phyloP scores from a whole-genome alignment of 2,797 vertebrate genomes.

The Sebastes cheni region DNA sequence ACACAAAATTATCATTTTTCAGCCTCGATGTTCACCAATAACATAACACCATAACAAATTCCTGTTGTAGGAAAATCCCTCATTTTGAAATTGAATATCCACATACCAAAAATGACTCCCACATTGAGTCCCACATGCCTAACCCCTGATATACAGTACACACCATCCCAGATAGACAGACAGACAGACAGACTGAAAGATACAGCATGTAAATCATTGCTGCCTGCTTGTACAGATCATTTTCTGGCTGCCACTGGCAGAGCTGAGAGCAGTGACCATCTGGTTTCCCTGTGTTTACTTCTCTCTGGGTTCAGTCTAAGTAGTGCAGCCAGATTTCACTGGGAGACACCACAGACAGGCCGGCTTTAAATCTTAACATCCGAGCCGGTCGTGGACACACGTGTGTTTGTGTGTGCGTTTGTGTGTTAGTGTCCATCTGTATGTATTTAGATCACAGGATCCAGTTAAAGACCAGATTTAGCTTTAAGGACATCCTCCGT shows the following conservation, averaged over 20 bases:
- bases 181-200: slow-evolving; percentile 13
- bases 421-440: slow-evolving; percentile 20
- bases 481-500: slow-evolving; percentile 18
- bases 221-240: slow-evolving; percentile 47
- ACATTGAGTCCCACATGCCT: not conserved
- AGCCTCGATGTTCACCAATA: not conserved
- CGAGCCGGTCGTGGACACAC: slow-evolving; percentile 18
- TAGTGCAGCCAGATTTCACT: slow-evolving; percentile 55
- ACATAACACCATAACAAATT: no score
- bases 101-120: not conserved
- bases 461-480: slow-evolving; percentile 41
- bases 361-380: slow-evolving; percentile 51
- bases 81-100: not conserved
- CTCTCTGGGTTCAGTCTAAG: slow-evolving; percentile 60
- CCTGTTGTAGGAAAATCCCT: not conserved
- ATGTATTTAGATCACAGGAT: slow-evolving; percentile 41
- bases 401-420: not conserved
- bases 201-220: slow-evolving; percentile 29
- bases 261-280: slow-evolving; percentile 61
- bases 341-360: slow-evolving; percentile 53
- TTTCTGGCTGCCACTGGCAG: slow-evolving; percentile 51
- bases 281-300: slow-evolving; percentile 69
- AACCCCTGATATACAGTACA: not conserved
- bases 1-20: not conserved
- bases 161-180: slow-evolving; percentile 11